phyloP scores from a whole-genome alignment of 2,888 invertebrate species.

The Idaea dimidiata region DNA sequence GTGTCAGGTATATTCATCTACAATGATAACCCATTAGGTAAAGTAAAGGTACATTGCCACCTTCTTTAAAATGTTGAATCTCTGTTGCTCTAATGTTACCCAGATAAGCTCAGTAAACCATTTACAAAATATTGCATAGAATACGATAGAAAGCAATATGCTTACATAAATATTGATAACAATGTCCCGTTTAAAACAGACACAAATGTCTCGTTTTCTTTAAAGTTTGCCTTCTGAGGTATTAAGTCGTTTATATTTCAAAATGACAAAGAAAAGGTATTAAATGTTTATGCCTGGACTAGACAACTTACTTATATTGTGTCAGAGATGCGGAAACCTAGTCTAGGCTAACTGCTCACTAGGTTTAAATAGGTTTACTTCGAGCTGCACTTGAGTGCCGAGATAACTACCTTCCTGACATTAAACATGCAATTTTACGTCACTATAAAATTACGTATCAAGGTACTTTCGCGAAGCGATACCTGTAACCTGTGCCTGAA shows the following conservation, averaged over 20 bases:
- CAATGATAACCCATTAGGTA: not conserved
- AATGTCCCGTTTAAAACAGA: not conserved
- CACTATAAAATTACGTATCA: conserved; percentile 19
- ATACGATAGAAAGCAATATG: not conserved
- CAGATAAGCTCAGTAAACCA: not conserved
- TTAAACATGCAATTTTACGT: conserved; percentile 23
- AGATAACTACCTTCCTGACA: conserved; percentile 15
- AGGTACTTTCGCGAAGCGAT: conserved; percentile 24
- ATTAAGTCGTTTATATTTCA: not conserved
- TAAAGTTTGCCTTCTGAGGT: not conserved
- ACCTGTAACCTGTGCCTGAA: conserved; percentile 9
- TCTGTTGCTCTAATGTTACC: not conserved
- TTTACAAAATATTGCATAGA: not conserved
- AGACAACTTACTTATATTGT: not conserved
- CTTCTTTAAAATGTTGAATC: not conserved
- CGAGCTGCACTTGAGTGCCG: conserved; percentile 21
- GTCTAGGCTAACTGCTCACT: not conserved
- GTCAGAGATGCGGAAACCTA: not conserved
- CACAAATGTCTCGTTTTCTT: not conserved
- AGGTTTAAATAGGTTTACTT: not conserved
- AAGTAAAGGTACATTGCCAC: not conserved
- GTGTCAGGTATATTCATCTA: not conserved
- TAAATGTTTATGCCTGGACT: not conserved
- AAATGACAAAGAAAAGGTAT: not conserved
- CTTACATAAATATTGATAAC: not conserved